A percentile compares a stretch with the other conserved stretches of the same genome.
Evolutionary conservation across 2,797 vertebrate genomes (phyloP).

Genomic region (Gallirallus australis): DNA sequence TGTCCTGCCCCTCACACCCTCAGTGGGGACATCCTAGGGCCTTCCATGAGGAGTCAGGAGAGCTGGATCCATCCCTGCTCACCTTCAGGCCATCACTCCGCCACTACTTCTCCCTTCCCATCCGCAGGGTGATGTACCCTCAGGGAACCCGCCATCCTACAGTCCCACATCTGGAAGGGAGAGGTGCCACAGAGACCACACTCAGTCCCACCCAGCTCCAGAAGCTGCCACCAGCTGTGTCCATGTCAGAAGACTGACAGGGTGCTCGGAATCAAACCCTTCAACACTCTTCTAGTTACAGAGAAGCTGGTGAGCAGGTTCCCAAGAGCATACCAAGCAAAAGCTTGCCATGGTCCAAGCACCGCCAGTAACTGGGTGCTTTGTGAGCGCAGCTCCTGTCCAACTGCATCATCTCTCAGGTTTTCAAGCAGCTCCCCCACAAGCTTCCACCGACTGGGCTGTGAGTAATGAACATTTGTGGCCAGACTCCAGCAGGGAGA

Average conservation of each 20-base stretch:
- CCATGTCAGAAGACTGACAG: not conserved
- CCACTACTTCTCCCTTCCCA: not conserved
- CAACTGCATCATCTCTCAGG: not conserved
- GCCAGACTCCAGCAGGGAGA: not conserved
- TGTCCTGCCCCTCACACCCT: fast-evolving
- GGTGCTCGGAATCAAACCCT: not conserved
- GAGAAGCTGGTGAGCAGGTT: not conserved
- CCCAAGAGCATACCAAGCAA: not conserved
- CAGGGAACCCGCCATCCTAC: not conserved
- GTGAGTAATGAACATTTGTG: not conserved
- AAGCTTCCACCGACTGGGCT: not conserved
- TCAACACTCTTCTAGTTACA: not conserved
- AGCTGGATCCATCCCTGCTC: not conserved
- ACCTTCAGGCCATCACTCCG: not conserved
- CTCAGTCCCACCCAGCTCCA: not conserved
- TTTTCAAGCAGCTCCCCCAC: not conserved
- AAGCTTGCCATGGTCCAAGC: not conserved
- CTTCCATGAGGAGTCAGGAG: fast-evolving
- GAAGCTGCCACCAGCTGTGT: not conserved
- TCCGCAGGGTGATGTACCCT: not conserved
- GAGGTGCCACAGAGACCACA: not conserved
- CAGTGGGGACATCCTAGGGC: fast-evolving
- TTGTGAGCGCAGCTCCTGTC: not conserved
- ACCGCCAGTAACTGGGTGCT: not conserved
- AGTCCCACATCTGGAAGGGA: not conserved